A percentile compares a stretch with the other conserved stretches of the same genome.
Conservation (phyloP, 1,140 invertebrate genomes). For the Linepithema humile region DNA sequence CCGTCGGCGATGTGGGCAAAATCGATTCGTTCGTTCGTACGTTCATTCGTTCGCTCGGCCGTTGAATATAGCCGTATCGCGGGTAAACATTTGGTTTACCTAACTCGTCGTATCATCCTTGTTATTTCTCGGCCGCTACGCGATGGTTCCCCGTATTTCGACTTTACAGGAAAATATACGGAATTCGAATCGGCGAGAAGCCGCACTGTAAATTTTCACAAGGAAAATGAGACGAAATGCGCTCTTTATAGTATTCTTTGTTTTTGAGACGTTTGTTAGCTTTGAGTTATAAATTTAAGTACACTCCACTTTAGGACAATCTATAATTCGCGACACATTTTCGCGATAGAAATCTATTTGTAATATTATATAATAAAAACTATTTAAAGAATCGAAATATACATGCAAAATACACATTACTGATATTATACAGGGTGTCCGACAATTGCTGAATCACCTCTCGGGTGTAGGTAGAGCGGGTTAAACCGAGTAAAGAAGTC, state of each 20-base stretch:
- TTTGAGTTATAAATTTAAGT: too few relatives aligned
- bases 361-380: too few relatives aligned
- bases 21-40: constrained; percentile 39
- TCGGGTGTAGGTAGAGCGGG: too few relatives aligned
- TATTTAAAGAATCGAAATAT: too few relatives aligned
- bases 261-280: background rate
- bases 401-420: too few relatives aligned
- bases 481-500: too few relatives aligned
- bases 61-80: constrained; percentile 24
- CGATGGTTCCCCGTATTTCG: background rate
- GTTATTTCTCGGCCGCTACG: constrained; percentile 14
- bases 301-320: too few relatives aligned
- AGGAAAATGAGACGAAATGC: background rate
- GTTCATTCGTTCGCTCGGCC: background rate
- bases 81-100: constrained; percentile 47
- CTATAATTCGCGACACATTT: too few relatives aligned
- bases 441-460: too few relatives aligned
- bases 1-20: constrained; percentile 37
- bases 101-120: constrained; percentile 24
- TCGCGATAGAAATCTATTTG: too few relatives aligned
- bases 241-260: background rate
- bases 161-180: constrained; percentile 38
- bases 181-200: background rate
- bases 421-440: too few relatives aligned
- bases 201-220: background rate